A percentile compares a stretch with the other conserved stretches of the same genome.
Conservation (phyloP, 1,140 invertebrate genomes). For the Diachasmimorpha longicaudata region DNA sequence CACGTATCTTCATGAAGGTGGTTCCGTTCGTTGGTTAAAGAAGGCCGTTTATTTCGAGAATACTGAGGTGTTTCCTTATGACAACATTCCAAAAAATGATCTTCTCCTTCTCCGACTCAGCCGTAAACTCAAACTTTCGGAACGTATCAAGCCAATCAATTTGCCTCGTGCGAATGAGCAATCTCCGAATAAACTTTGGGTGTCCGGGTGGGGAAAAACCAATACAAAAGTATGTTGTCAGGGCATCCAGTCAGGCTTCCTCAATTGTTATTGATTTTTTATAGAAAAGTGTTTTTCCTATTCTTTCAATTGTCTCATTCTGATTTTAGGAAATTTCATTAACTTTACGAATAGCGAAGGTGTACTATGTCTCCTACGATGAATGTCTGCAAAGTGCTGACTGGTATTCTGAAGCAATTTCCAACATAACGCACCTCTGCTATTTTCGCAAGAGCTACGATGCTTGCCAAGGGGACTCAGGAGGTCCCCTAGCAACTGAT, state of each 20-base stretch:
- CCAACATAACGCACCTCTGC: conserved; percentile 35
- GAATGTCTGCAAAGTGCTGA: conserved; percentile 10
- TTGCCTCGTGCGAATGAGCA: conserved; percentile 22
- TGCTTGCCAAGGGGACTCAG: conserved; percentile 43
- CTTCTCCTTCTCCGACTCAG: conserved; percentile 33
- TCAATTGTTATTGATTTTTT: no score
- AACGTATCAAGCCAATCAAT: conserved; percentile 20
- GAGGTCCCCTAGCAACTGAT: conserved; percentile 35
- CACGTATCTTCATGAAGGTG: conserved; percentile 11
- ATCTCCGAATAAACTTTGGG: conserved; percentile 26
- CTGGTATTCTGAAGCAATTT: conserved; percentile 25
- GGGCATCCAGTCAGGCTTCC: no score
- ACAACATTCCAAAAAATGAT: conserved; percentile 28
- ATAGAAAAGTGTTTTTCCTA: no score
- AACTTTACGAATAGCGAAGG: conserved; percentile 3
- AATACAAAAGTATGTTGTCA: not conserved
- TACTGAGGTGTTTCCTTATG: not conserved
- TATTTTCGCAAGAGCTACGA: conserved; percentile 36
- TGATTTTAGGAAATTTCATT: not conserved
- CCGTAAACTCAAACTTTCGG: conserved; percentile 33
- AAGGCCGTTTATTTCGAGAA: conserved; percentile 26
- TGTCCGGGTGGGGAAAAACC: conserved; percentile 40
- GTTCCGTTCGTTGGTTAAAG: conserved; percentile 27
- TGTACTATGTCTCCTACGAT: conserved; percentile 24
- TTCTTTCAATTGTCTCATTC: not conserved